Evolutionary conservation across 64 coral and sea anemone species (phyloP).

Genomic region (Stichodactyla helianthus): DNA sequence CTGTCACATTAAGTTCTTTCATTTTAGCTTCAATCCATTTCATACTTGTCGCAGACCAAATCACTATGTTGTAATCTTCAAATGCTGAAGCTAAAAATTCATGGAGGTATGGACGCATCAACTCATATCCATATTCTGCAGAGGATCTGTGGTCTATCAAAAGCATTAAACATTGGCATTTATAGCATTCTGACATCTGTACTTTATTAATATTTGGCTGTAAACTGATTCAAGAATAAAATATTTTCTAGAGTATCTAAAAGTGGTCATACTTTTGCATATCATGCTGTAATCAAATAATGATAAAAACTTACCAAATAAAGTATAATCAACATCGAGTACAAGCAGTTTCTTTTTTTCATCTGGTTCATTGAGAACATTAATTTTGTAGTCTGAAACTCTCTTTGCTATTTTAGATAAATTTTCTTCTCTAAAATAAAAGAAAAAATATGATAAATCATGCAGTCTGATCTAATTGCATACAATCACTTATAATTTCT

Average conservation of each 20-base stretch:
- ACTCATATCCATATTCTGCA: conserved; percentile 80
- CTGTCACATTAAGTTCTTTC: conserved; percentile 84
- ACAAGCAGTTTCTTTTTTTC: conserved; percentile 89
- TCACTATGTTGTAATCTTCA: conserved; percentile 90
- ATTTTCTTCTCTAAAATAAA: conserved; percentile 72
- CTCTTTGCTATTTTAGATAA: conserved; percentile 77
- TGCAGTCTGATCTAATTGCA: too few relatives aligned
- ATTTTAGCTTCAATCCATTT: conserved; percentile 99
- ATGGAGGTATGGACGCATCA: conserved; percentile 96
- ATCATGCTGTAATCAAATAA: neutral
- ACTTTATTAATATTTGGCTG: too few relatives aligned
- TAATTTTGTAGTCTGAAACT: conserved; percentile 87
- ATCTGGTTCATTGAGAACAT: conserved; percentile 74
- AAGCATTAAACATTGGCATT: neutral
- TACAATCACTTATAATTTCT: too few relatives aligned
- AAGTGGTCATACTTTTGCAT: too few relatives aligned
- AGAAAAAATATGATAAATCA: neutral
- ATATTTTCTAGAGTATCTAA: too few relatives aligned
- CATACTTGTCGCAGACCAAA: conserved; percentile 99
- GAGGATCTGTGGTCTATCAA: conserved; percentile 82
- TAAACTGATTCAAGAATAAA: too few relatives aligned
- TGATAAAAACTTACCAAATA: conserved; percentile 71
- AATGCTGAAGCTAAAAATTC: conserved; percentile 88
- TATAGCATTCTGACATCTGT: too few relatives aligned
- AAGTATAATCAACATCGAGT: conserved; percentile 92